phyloP scores from a whole-genome alignment of 2,888 invertebrate species.

The Acleris holmiana region DNA sequence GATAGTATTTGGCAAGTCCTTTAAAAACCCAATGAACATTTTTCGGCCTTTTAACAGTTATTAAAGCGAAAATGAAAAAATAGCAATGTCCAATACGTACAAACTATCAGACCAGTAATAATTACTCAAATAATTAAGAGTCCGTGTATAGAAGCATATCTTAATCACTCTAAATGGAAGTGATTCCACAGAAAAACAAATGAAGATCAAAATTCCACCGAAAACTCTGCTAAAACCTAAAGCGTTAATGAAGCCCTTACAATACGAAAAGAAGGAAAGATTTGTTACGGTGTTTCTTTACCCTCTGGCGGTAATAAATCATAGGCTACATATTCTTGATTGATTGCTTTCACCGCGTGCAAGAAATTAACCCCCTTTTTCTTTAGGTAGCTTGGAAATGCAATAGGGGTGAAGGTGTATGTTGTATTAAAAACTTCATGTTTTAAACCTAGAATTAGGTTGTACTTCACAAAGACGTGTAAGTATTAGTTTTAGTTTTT shows the following conservation, averaged over 20 bases:
- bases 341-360: constrained; percentile 61
- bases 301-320: constrained; percentile 70
- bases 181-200: constrained; percentile 9
- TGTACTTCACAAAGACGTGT: no score
- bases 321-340: constrained; percentile 68
- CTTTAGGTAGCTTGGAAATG: constrained; percentile 44
- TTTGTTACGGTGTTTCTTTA: constrained; percentile 60
- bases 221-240: constrained; percentile 19
- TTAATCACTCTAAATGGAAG: neutral
- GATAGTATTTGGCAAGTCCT: no score
- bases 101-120: neutral
- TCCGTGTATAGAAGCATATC: neutral
- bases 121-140: neutral
- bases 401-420: constrained; percentile 25
- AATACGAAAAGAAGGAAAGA: constrained; percentile 58
- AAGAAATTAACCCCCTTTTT: constrained; percentile 60
- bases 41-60: no score
- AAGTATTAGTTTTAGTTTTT: no score
- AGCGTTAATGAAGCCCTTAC: constrained; percentile 31
- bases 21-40: no score
- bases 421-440: neutral
- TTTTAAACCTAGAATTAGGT: neutral
- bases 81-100: no score
- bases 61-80: no score
- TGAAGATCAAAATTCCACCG: constrained; percentile 2